phyloP scores from a whole-genome alignment of 2,113 vertebrate species.

The Mus pahari region DNA sequence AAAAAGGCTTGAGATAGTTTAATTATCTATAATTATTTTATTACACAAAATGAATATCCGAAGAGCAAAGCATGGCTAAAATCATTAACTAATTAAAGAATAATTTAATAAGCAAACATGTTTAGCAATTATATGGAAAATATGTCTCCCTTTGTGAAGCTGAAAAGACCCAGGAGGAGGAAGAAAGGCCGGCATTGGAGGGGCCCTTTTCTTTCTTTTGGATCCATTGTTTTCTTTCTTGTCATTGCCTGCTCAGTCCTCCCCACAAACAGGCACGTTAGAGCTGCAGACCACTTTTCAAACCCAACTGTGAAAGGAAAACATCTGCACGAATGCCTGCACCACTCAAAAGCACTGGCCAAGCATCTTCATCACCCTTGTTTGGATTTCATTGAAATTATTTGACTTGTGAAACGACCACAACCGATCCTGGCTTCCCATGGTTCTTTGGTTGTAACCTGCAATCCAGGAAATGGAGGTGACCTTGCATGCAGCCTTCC shows the following conservation, averaged over 20 bases:
- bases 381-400: constrained; percentile 23
- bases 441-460: not conserved
- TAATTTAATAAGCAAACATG: constrained; percentile 96
- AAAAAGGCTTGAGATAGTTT: constrained; percentile 94
- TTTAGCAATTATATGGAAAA: constrained; percentile 85
- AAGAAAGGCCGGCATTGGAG: constrained; percentile 55
- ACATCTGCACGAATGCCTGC: not conserved
- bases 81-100: constrained; percentile 95
- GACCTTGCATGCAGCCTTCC: not conserved
- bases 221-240: constrained; percentile 65
- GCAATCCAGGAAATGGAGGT: not conserved
- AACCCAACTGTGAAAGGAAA: constrained; percentile 60
- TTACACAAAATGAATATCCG: constrained; percentile 93
- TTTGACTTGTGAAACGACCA: not conserved
- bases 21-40: constrained; percentile 95
- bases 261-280: constrained; percentile 12
- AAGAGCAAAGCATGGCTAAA: constrained; percentile 94
- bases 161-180: constrained; percentile 78
- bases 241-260: constrained; percentile 21
- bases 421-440: not conserved
- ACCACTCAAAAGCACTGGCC: not conserved
- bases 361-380: not conserved
- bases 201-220: constrained; percentile 56
- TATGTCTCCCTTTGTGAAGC: constrained; percentile 81
- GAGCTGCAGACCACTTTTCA: constrained; percentile 43